Evolutionary conservation across 2,888 invertebrate genomes (phyloP).

Genomic region (Phrixothrix hirtus): DNA sequence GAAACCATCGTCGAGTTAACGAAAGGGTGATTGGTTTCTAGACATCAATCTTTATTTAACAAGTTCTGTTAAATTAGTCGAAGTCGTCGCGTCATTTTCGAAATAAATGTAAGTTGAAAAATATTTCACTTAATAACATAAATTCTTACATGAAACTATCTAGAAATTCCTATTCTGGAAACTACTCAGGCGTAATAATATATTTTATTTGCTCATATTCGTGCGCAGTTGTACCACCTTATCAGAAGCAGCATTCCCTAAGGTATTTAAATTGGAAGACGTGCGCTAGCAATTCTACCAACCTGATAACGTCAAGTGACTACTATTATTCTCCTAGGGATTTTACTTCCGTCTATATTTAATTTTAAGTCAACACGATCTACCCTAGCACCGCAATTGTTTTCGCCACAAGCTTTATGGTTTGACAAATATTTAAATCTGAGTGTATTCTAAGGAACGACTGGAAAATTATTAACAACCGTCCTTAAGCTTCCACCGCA

Average conservation of each 20-base stretch:
- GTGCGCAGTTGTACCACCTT: conserved; percentile 48
- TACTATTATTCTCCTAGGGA: conserved; percentile 52
- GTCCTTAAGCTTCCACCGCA: too few species aligned
- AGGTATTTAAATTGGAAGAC: conserved; percentile 55
- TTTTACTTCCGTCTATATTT: conserved; percentile 43
- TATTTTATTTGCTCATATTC: conserved; percentile 53
- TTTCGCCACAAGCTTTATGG: too few species aligned
- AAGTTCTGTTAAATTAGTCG: conserved; percentile 5
- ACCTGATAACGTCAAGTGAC: conserved; percentile 53
- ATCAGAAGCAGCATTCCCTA: conserved; percentile 50
- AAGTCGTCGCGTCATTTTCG: conserved; percentile 5
- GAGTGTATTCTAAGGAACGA: too few species aligned
- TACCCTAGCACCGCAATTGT: too few species aligned
- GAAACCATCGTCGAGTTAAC: conserved; percentile 15
- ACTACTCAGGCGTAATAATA: conserved; percentile 47
- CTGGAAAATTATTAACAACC: too few species aligned
- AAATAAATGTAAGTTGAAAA: too few species aligned
- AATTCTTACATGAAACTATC: conserved; percentile 44
- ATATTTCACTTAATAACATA: conserved; percentile 22
- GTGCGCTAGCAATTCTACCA: conserved; percentile 51
- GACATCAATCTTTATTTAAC: conserved; percentile 15
- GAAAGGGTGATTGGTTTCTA: conserved; percentile 23
- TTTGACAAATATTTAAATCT: too few species aligned
- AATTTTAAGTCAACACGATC: conserved; percentile 15
- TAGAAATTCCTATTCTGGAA: conserved; percentile 49